These are phyloP conservation scores for Dryobates pubescens DNA, from an alignment of 2,797 vertebrate species.

Conservation along the genomic window DNA sequence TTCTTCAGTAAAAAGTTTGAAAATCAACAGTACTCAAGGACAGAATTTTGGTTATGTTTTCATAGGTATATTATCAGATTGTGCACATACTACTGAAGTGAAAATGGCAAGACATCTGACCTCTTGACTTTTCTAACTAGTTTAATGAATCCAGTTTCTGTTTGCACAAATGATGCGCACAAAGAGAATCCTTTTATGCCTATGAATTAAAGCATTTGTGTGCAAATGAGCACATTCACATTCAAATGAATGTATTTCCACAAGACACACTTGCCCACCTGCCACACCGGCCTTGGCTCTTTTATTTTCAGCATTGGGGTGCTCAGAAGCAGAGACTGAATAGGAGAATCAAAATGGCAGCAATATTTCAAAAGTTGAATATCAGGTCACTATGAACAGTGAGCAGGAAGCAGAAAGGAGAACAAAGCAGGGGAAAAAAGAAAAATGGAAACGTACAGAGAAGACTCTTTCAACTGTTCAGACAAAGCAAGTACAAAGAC, in stretches of 20 bases:
- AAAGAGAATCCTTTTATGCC: slow-evolving; percentile 23
- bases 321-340: not conserved
- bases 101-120: not conserved
- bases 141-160: slow-evolving; percentile 9
- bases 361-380: slow-evolving; percentile 42
- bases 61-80: not conserved
- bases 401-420: not conserved
- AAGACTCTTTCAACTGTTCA: not conserved
- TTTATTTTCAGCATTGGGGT: not conserved
- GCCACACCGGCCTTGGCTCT: not conserved
- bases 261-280: slow-evolving; percentile 50
- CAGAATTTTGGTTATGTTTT: not conserved
- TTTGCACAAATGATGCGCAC: slow-evolving; percentile 28
- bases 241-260: slow-evolving; percentile 52
- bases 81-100: not conserved
- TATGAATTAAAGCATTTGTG: slow-evolving; percentile 48
- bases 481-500: not conserved
- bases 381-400: not conserved
- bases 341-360: not conserved
- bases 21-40: not conserved
- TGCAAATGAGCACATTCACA: slow-evolving; percentile 46
- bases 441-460: not conserved
- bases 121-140: not conserved
- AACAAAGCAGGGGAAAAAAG: not conserved
- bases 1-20: not conserved